Conservation (phyloP, 2,888 invertebrate genomes). For the Pterostichus niger region DNA sequence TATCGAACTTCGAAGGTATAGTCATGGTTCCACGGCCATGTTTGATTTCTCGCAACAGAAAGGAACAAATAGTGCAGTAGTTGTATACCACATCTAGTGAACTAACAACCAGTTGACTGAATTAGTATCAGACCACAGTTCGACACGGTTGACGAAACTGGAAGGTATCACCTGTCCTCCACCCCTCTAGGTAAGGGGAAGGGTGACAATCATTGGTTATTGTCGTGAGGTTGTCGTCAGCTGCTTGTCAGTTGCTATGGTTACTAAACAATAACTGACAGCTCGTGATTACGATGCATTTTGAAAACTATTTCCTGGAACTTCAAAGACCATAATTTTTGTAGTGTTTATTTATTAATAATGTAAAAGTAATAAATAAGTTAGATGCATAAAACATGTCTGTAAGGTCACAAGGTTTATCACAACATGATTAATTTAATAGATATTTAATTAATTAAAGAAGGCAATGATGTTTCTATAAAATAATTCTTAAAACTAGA, state of each 20-base stretch:
- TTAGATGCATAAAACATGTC: background rate
- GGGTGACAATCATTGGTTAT: no score
- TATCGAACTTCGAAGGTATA: background rate
- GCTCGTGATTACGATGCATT: no score
- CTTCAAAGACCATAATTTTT: no score
- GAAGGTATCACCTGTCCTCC: background rate
- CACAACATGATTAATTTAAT: slow-evolving; percentile 21
- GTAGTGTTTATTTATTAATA: no score
- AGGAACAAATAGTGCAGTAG: background rate
- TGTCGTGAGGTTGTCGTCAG: no score
- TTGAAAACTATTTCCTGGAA: no score
- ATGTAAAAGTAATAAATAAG: background rate
- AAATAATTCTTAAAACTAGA: slow-evolving; percentile 7
- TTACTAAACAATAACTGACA: no score
- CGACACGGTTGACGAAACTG: slow-evolving; percentile 19
- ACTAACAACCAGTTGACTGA: background rate
- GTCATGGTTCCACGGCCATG: slow-evolving; percentile 20
- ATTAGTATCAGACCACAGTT: slow-evolving; percentile 17
- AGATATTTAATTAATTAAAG: slow-evolving; percentile 27
- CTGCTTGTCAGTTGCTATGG: no score
- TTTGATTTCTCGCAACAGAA: slow-evolving; percentile 4
- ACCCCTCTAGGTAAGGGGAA: no score
- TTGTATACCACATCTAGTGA: background rate
- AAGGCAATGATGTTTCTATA: slow-evolving; percentile 11
- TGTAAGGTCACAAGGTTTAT: background rate